These are phyloP conservation scores for Erebia aethiops DNA, from an alignment of 2,888 invertebrate species.

Conservation along the genomic window DNA sequence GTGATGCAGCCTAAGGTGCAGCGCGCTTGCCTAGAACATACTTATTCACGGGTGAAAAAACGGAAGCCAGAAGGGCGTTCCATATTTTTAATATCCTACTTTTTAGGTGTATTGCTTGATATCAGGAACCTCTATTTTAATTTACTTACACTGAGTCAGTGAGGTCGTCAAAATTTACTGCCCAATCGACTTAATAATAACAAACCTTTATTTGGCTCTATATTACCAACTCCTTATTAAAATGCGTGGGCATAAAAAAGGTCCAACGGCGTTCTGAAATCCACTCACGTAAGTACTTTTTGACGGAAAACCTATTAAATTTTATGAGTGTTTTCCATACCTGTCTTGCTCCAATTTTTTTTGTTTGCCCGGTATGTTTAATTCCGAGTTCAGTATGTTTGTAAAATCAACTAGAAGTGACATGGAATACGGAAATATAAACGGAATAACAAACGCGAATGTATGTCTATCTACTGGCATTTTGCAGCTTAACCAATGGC, in stretches of 20 bases:
- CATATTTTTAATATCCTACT: too few relatives aligned
- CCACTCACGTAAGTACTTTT: constrained; percentile 74
- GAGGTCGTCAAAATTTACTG: constrained; percentile 15
- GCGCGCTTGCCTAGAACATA: too few relatives aligned
- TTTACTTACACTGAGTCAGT: neutral
- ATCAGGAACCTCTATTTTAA: neutral
- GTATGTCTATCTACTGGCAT: too few relatives aligned
- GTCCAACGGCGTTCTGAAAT: constrained; percentile 59
- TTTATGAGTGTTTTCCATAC: constrained; percentile 81
- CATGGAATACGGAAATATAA: constrained; percentile 16
- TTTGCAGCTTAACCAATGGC: too few relatives aligned
- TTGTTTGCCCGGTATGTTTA: constrained; percentile 54
- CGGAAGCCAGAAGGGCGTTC: too few relatives aligned
- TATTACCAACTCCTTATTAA: constrained; percentile 59
- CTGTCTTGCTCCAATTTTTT: constrained; percentile 79
- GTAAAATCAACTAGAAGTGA: constrained; percentile 53
- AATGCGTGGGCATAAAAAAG: constrained; percentile 54
- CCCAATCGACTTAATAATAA: constrained; percentile 33
- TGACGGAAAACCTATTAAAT: constrained; percentile 80
- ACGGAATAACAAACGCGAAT: too few relatives aligned
- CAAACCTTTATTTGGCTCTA: constrained; percentile 46
- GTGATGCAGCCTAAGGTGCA: too few relatives aligned
- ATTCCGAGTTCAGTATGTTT: constrained; percentile 42
- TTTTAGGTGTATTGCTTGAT: neutral
- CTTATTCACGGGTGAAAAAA: too few relatives aligned